Conservation (phyloP, 2,113 vertebrate genomes). For the Serinus canaria region DNA sequence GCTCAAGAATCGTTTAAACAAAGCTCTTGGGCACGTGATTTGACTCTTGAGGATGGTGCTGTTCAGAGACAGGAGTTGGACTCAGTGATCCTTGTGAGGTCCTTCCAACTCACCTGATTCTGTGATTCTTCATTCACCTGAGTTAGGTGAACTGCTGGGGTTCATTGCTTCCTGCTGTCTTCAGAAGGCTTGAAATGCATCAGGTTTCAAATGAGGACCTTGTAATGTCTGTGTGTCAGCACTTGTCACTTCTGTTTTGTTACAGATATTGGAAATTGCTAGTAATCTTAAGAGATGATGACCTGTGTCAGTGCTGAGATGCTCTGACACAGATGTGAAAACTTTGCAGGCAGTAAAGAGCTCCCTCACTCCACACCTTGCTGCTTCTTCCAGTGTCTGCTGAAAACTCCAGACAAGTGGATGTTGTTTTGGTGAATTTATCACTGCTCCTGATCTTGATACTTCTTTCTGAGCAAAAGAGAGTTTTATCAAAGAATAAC, state of each 20-base stretch:
- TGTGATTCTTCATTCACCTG: not conserved
- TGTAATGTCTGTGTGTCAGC: not conserved
- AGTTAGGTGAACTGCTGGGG: not conserved
- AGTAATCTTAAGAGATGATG: not conserved
- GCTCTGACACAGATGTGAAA: not conserved
- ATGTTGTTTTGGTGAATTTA: not conserved
- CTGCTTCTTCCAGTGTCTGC: not conserved
- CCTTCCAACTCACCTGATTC: not conserved
- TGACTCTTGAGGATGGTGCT: not conserved
- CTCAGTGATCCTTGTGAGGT: not conserved
- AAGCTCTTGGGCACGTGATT: not conserved
- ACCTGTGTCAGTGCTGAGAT: not conserved
- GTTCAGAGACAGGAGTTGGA: not conserved
- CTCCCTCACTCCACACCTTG: no score
- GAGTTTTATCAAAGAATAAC: not conserved
- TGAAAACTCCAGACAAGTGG: not conserved
- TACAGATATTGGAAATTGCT: not conserved
- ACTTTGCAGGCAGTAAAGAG: not conserved
- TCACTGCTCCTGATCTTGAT: not conserved
- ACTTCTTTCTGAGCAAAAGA: not conserved
- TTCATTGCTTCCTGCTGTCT: not conserved
- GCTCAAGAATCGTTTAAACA: not conserved
- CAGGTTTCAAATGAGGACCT: not conserved
- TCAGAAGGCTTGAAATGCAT: not conserved
- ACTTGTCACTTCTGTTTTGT: not conserved